A percentile compares a stretch with the other conserved stretches of the same genome.
Conservation (phyloP, 2,888 invertebrate species). For the Drosophila nigritarsus region DNA sequence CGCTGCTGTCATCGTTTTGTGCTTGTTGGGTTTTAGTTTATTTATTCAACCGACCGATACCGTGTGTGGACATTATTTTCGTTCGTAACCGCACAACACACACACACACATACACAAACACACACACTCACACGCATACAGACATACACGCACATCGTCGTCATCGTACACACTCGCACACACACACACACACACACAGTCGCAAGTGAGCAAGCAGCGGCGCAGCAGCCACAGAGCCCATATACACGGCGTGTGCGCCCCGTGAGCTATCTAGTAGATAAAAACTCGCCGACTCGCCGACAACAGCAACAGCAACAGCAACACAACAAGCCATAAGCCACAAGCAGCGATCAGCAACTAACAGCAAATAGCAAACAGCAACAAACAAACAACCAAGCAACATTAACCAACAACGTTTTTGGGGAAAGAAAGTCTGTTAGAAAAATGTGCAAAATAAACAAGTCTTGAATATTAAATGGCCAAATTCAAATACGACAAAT, state of each 20-base stretch:
- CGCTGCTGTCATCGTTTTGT: slow-evolving; percentile 48
- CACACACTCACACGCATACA: slow-evolving; percentile 24
- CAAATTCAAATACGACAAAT: slow-evolving; percentile 10
- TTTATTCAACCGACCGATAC: slow-evolving; percentile 85
- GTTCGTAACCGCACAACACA: slow-evolving; percentile 78
- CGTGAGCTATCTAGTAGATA: slow-evolving; percentile 79
- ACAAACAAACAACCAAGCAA: slow-evolving; percentile 38
- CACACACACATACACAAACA: slow-evolving; percentile 42
- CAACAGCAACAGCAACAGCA: slow-evolving; percentile 63
- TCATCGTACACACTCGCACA: slow-evolving; percentile 29
- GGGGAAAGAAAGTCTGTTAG: slow-evolving; percentile 12
- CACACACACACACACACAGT: slow-evolving; percentile 16
- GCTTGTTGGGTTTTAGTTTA: slow-evolving; percentile 79
- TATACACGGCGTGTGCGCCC: slow-evolving; percentile 75
- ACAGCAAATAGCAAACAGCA: slow-evolving; percentile 43
- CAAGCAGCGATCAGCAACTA: slow-evolving; percentile 12
- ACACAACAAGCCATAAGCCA: slow-evolving; percentile 31
- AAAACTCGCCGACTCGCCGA: slow-evolving; percentile 75
- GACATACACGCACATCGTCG: slow-evolving; percentile 24
- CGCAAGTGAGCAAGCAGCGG: slow-evolving; percentile 41
- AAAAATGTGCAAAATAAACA: slow-evolving; percentile 38
- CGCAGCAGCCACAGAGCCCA: slow-evolving; percentile 64
- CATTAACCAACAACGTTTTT: slow-evolving; percentile 19
- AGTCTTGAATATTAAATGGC: slow-evolving; percentile 10
- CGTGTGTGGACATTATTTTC: slow-evolving; percentile 85